Conservation (phyloP, 2,113 vertebrate species). For the Deroptyus accipitrinus region DNA sequence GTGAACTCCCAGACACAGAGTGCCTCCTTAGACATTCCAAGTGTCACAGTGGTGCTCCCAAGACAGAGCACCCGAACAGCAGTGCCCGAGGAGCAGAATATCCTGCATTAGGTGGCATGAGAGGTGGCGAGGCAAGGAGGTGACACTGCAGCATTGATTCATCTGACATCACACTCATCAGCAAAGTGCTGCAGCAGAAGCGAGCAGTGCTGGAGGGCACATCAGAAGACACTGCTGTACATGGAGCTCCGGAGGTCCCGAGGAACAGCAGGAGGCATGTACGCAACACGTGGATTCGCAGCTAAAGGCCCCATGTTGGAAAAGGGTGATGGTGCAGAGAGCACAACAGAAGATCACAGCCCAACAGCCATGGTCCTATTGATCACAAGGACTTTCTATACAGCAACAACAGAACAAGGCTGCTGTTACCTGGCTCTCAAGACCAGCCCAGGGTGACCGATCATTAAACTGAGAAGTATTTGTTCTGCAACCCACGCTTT, state of each 20-base stretch:
- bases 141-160: slow-evolving; percentile 31
- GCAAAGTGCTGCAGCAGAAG: background rate
- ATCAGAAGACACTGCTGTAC: background rate
- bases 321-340: background rate
- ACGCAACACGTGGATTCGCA: background rate
- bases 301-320: background rate
- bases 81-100: background rate
- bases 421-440: background rate
- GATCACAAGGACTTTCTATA: background rate
- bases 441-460: background rate
- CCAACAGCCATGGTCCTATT: background rate
- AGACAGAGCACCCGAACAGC: background rate
- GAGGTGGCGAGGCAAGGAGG: background rate
- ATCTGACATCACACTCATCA: background rate
- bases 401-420: background rate
- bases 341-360: background rate
- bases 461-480: background rate
- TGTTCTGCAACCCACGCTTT: background rate
- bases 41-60: background rate
- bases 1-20: slow-evolving; percentile 6
- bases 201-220: background rate
- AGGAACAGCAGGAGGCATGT: background rate
- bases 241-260: rapidly evolving
- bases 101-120: background rate
- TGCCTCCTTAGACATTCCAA: slow-evolving; percentile 11